Base-by-base conservation (phyloP, 2,888 invertebrate species). In the Sericinus montela region DNA sequence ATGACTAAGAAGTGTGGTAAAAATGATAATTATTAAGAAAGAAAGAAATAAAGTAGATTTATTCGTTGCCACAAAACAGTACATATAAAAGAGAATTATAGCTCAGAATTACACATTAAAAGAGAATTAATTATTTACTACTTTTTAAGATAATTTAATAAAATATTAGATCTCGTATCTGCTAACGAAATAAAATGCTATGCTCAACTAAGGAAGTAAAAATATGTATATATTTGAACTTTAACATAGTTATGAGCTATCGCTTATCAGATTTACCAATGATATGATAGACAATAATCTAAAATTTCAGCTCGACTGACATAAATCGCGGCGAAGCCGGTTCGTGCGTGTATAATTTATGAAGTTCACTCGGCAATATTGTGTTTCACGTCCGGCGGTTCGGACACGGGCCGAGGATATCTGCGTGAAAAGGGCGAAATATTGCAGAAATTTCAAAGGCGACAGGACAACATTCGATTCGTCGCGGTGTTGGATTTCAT, bases 371-470 rank as follows among this genome's bases (percentile, higher is more conserved):
- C 69, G 70, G 65, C 69, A 79, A 85, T 88, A 87, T 88, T 86
- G 86, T 84, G 82, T 88, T 87, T 84, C 87, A 83, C 77, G 86
- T 87, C 85, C 81, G 76, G 76, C 79, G 78, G 78, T 75, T 85
- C 82, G 80, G 86, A 86, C 86, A 80, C 76, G 83, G 76, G 70
- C 75, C 72, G 73, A 60, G 77, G 83, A 80, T 87, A 85, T 85
- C 84, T 82, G 81, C 79, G 82, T 84, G 86, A 87, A 87, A 85
- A 87, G 84, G 83, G 84, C 87, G 76, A 87, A 86, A 86, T 87
- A 88, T 88, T 84, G 87, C 84, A 85, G 79, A 83, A 86, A 86
- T 85, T 83, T 83, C 84, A 78, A 85, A 80, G 64, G 78, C 76
- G 87, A 87, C 86, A 85, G 84, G 82, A 81, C 83, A 80, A 80